Evolutionary conservation across 2,888 invertebrate species (phyloP).

Genomic region (Rhabditophanes sp.): DNA sequence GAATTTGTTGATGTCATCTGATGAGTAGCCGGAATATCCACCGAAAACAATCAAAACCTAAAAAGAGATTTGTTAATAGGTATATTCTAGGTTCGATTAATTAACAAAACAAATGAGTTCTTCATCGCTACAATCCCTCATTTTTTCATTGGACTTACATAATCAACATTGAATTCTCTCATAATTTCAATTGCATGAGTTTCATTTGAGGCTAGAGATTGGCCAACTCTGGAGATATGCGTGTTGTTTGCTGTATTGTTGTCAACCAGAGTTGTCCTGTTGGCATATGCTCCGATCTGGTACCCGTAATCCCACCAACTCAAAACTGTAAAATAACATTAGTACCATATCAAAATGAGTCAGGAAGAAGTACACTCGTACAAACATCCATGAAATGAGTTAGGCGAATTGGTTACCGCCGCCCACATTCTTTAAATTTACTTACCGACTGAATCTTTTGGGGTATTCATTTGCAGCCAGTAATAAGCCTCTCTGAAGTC

Average conservation of each 20-base stretch:
- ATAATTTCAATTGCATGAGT: conserved; percentile 94
- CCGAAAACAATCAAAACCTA: conserved; percentile 82
- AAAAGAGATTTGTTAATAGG: no score
- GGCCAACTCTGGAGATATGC: conserved; percentile 55
- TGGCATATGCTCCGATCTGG: conserved; percentile 92
- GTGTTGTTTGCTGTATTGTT: conserved; percentile 99
- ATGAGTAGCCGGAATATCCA: conserved; percentile 92
- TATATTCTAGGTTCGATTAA: no score
- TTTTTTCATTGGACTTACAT: no score
- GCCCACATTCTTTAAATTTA: background rate
- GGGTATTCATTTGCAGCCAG: conserved; percentile 88
- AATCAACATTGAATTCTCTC: conserved; percentile 87
- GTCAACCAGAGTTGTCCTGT: conserved; percentile 87
- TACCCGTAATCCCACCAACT: conserved; percentile 99
- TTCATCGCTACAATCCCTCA: no score
- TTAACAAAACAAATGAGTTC: no score
- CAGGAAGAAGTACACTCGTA: background rate
- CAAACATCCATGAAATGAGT: conserved; percentile 6
- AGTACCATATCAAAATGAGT: background rate
- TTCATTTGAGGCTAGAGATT: conserved; percentile 88
- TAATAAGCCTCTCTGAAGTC: conserved; percentile 96
- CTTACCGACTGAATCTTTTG: conserved; percentile 48
- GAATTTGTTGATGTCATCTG: conserved; percentile 96
- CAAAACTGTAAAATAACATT: conserved; percentile 60
- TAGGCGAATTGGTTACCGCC: background rate